Base-by-base conservation (phyloP, 2,888 invertebrate species). In the Diaperis boleti region DNA sequence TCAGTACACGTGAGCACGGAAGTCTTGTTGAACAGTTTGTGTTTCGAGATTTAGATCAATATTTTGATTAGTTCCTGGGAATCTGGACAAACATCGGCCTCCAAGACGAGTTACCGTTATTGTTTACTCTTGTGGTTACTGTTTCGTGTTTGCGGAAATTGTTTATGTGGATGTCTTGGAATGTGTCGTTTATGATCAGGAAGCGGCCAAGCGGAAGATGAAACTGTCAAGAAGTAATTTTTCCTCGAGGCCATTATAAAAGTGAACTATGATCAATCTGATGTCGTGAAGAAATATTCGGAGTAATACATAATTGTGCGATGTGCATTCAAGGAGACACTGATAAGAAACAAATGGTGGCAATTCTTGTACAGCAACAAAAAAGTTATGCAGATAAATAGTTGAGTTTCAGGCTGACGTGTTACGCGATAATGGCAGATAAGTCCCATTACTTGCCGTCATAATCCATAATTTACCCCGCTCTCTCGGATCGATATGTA, bases 401-500 rank as follows among this genome's bases (percentile, higher is more conserved):
- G 13, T n/a, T n/a, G n/a, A n/a, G n/a, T n/a, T n/a, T n/a, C n/a
- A n/a, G n/a, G n/a, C n/a, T n/a, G n/a, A n/a, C n/a, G n/a, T n/a
- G n/a, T n/a, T n/a, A 33, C 11, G 33, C n/a, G 33, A 13, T 33
- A 33, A 52, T 52, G 26, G 52, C 22, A 29, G 29, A 45, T 45
- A 45, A 45, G 26, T 45, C 49, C 49, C 35, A 17, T 15, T 35
- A 22, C 22, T 35, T 52, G 52, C 52, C 52, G 22, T 52, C 37
- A 52, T 52, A 52, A 52, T 52, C 37, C 18, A 52, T 52, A 39
- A 52, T 52, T 52, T 37, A 52, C 13, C 39, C 6, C 26, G 8
- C 26, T 2, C 26, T 3, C 26, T n/a, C 26, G 26, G 26, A 26
- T 26, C 26, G 26, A 26, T 26, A 10, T 22, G 31, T 68, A 86